phyloP scores from a whole-genome alignment of 2,888 invertebrate species.

The Rhingia campestris region DNA sequence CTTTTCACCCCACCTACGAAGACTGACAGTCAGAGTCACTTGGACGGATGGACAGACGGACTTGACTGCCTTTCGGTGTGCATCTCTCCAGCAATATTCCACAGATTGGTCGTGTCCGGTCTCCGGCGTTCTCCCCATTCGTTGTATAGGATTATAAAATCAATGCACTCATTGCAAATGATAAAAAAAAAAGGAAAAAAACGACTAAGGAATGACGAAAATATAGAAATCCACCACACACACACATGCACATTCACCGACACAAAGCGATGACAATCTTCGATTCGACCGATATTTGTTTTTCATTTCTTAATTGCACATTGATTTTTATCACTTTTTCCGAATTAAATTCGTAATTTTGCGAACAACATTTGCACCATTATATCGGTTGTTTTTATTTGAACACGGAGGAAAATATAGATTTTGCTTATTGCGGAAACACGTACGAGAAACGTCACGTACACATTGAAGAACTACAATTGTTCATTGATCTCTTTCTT shows the following conservation, averaged over 20 bases:
- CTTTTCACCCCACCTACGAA: constrained; percentile 4
- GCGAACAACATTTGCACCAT: constrained; percentile 1
- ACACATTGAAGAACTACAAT: constrained; percentile 36
- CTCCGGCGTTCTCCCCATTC: constrained; percentile 43
- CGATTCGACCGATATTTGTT: constrained; percentile 41
- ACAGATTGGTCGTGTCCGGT: constrained; percentile 55
- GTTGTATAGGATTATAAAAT: constrained; percentile 67
- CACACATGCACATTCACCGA: constrained; percentile 8
- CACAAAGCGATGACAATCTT: constrained; percentile 2
- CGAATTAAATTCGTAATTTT: constrained; percentile 17
- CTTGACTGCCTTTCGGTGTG: constrained; percentile 10
- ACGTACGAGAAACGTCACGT: constrained; percentile 44
- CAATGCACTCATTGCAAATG: constrained; percentile 68
- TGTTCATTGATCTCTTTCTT: constrained; percentile 71
- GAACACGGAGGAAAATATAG: constrained; percentile 1
- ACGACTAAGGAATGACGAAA: constrained; percentile 6
- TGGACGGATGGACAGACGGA: neutral
- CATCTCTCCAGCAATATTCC: constrained; percentile 24
- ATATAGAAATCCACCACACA: constrained; percentile 45
- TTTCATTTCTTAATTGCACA: constrained; percentile 56
- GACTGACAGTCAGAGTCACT: too few relatives aligned
- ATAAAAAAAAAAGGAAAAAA: constrained; percentile 26
- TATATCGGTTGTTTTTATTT: constrained; percentile 15
- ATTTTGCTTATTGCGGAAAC: constrained; percentile 58
- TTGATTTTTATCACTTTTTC: constrained; percentile 56